phyloP scores from a whole-genome alignment of 2,797 vertebrate species.

The Hephaestus fuliginosus region DNA sequence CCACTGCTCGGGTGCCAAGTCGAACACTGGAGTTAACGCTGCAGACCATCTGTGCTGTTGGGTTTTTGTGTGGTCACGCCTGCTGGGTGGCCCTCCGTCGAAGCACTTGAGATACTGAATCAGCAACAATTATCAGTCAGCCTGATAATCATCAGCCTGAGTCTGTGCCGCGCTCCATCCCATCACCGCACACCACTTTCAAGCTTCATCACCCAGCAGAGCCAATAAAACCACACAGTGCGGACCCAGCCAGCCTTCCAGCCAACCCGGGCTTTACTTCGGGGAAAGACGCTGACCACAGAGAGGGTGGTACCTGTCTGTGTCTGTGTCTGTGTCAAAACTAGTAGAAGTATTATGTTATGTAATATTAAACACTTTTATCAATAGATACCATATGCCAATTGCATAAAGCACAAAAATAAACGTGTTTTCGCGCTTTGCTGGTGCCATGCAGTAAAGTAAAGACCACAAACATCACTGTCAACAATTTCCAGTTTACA shows the following conservation, averaged over 20 bases:
- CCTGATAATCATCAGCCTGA: slow-evolving; percentile 28
- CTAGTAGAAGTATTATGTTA: neutral
- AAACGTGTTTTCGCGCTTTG: neutral
- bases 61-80: slow-evolving; percentile 66
- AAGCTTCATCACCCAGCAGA: slow-evolving; percentile 57
- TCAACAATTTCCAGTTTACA: neutral
- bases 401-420: neutral
- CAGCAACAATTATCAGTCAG: slow-evolving; percentile 69
- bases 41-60: slow-evolving; percentile 61
- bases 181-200: slow-evolving; percentile 48
- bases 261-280: slow-evolving; percentile 41
- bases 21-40: slow-evolving; percentile 30
- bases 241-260: slow-evolving; percentile 27
- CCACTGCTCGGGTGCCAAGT: slow-evolving; percentile 26
- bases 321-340: slow-evolving; percentile 8
- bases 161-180: slow-evolving; percentile 19
- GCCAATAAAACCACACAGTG: slow-evolving; percentile 69
- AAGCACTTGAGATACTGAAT: slow-evolving; percentile 75
- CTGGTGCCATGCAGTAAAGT: neutral
- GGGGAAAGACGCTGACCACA: slow-evolving; percentile 47
- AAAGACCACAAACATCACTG: neutral
- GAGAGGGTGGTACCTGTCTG: slow-evolving; percentile 36
- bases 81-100: slow-evolving; percentile 78
- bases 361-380: slow-evolving; percentile 25
- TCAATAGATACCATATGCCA: slow-evolving; percentile 7